Base-by-base conservation (phyloP, 2,113 vertebrate species). In the Tragelaphus scriptus region DNA sequence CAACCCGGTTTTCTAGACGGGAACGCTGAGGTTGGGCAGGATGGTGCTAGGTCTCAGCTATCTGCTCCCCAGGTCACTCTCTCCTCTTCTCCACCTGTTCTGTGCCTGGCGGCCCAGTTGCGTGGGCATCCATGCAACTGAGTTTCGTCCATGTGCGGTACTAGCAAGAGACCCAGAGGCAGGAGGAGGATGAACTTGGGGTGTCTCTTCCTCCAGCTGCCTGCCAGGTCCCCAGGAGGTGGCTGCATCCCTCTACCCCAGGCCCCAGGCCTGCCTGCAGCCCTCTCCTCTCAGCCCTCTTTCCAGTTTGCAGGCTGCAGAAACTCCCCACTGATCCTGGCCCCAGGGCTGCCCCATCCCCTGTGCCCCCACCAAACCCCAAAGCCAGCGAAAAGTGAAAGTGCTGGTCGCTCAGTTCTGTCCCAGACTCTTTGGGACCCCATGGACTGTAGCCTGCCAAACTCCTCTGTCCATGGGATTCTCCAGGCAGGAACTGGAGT, bases 61-160 rank as follows among this genome's bases (percentile, higher is more conserved):
- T 55, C 2, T 56, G 47, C 32, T 14, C 21, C 44, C 49, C 7
- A 44, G 86, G 19, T 49, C 28, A 1, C 28, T 11, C 15, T 40
- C 7, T 21, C 14, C n/a, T 49, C 15, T 23, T 11, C 23, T 53
- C n/a, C 9, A 7, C 30, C 53, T 1, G 0, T 28, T 77, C 71
- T 53, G 36, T 13, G 32, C 16, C 23, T 32, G 16, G 8, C 4
- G 63, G 36, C 47, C 53, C 16, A 7, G 1, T 0, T 17, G 3
- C 6, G 0, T 3, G 15, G 87, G 32, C 36, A 51, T 23, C 30
- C 25, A 6, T 6, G 59, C 59, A 13, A 1, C 1, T 44, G 75
- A n/a, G 9, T 40, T 8, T 25, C 47, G 11, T 3, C 32, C 36
- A 36, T 7, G 32, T 30, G 53, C 1, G 0, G 8, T 2, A 23